These are phyloP conservation scores for Salticus scenicus DNA, from an alignment of 2,888 invertebrate species.

Conservation along the genomic window DNA sequence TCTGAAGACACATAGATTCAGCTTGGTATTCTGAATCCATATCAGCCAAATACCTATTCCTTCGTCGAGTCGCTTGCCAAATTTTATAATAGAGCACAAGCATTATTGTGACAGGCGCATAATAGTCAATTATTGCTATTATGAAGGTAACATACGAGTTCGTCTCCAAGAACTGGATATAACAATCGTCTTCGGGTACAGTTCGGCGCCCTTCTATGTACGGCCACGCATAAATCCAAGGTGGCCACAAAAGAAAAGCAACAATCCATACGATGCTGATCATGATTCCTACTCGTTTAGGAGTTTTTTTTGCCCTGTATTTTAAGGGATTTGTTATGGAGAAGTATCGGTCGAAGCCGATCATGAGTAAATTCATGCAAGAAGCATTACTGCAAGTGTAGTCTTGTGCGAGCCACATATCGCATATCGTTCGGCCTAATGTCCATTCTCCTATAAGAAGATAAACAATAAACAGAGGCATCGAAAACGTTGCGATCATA, in stretches of 20 bases:
- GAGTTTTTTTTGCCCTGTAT: constrained; percentile 78
- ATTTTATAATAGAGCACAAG: constrained; percentile 72
- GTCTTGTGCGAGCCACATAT: constrained; percentile 79
- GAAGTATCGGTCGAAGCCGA: constrained; percentile 78
- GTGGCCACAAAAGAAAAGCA: constrained; percentile 79
- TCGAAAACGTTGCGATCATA: constrained; percentile 78
- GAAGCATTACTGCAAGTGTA: constrained; percentile 80
- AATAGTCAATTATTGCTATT: constrained; percentile 78
- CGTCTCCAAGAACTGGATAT: constrained; percentile 78
- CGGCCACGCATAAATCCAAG: constrained; percentile 80
- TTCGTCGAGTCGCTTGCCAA: constrained; percentile 78
- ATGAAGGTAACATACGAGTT: constrained; percentile 78
- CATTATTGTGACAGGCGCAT: constrained; percentile 79
- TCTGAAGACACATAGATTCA: constrained; percentile 22
- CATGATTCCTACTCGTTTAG: constrained; percentile 78
- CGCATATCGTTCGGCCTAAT: constrained; percentile 75
- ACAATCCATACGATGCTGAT: constrained; percentile 79
- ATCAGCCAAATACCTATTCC: constrained; percentile 76
- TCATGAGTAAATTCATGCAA: constrained; percentile 79
- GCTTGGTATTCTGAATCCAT: constrained; percentile 67
- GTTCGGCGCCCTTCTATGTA: constrained; percentile 78
- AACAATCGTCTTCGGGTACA: constrained; percentile 77
- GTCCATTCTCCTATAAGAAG: constrained; percentile 77
- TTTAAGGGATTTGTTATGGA: constrained; percentile 78
- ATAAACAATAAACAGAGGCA: constrained; percentile 79